Base-by-base conservation (phyloP, 2,888 invertebrate genomes). In the Endomychus coccineus region DNA sequence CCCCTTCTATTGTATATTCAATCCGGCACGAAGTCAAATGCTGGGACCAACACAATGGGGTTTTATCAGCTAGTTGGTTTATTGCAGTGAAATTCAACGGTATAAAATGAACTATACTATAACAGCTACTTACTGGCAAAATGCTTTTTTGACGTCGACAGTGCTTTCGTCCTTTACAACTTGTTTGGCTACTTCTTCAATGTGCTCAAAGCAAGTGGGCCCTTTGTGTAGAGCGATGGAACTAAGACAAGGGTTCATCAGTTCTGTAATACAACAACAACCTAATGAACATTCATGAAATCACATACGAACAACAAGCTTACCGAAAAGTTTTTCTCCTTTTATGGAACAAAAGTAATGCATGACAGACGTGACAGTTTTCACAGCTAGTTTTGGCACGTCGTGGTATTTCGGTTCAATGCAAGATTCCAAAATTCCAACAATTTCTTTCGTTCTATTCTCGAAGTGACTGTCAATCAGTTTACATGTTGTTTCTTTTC, bases 311-410 rank as follows among this genome's bases (percentile, higher is more conserved):
- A n/a, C n/a, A n/a, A n/a, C n/a, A n/a, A n/a, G 29, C 30, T 19
- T 36, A 36, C 36, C 36, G 12, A 36, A 23, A 7, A 36, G 22
- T 17, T 36, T 29, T 24, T 36, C 36, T 14, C 29, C 36, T 17
- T 36, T 36, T 2, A 30, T 17, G 16, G 23, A 23, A 13, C 36
- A 36, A 7, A 12, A 11, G 12, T 36, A 30, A 13, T 36, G 30
- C 10, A 30, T 11, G 4, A 27, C 30, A 5, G 24, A 23, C 16
- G 29, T 36, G 3, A 22, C 30, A 13, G 30, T 14, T 23, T 36
- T 24, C n/a, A 36, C 30, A 10, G 22, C 16, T n/a, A 36, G 30
- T 36, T 24, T 36, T 4, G 36, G 36, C 7, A 36, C 25, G 14
- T 36, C 36, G 4, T 24, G 30, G 36, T 17, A 36, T 17, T 30